Conservation (phyloP, 2,113 vertebrate genomes). For the Mustelus asterias region DNA sequence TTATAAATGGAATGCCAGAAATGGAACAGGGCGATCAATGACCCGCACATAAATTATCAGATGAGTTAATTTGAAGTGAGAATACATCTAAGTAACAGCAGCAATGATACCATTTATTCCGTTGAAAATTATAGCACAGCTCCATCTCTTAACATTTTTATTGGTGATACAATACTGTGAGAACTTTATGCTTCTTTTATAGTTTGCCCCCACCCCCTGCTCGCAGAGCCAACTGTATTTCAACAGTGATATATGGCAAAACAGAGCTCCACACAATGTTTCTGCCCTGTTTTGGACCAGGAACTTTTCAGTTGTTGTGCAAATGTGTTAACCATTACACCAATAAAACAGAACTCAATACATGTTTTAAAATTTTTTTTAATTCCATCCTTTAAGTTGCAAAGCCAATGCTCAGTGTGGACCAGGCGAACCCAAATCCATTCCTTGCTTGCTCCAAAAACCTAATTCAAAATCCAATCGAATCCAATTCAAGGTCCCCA, state of each 20-base stretch:
- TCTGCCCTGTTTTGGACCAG: no score
- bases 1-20: background rate
- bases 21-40: background rate
- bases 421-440: no score
- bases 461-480: no score
- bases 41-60: background rate
- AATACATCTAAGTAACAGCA: background rate
- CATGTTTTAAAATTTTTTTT: background rate
- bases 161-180: background rate
- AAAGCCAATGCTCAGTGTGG: no score
- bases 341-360: background rate
- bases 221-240: background rate
- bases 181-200: background rate
- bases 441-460: no score
- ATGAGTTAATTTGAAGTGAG: background rate
- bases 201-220: background rate
- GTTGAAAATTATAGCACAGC: background rate
- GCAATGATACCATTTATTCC: background rate
- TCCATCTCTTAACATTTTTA: background rate
- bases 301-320: no score
- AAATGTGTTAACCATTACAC: no score
- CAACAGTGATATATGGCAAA: background rate
- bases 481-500: no score
- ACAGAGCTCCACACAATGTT: background rate
- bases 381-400: no score